Evolutionary conservation across 2,888 invertebrate genomes (phyloP), one percentile per base, ranked within the genome.

Genomic region (Spodoptera picta): DNA sequence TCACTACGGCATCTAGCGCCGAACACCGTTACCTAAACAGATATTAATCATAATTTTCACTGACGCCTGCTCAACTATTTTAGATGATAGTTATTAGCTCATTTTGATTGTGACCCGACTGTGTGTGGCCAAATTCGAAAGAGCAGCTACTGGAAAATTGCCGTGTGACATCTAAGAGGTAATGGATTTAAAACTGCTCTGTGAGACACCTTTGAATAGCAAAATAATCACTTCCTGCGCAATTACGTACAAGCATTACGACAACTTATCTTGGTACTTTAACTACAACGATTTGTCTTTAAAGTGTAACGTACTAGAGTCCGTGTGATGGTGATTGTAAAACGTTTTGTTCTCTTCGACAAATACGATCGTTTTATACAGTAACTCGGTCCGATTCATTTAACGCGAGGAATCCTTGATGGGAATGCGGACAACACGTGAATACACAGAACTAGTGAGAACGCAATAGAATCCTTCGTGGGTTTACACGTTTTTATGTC

Each of bases 21-120:
- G 50, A 69, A 75, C 83, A 90, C 94, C 93, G 94, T 94, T 94
- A 94, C 82, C 89, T 89, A 92, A 92, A 92, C 90, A 90, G 93
- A 93, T 94, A 94, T 94, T 94, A 94, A 94, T 94, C 94, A 94
- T 93, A 94, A 94, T 94, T 94, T 93, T 91, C 92, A 92, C 91
- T 93, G 92, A 91, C 90, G 87, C 86, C 88, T 84, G 84, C 85
- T 91, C 91, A 87, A 90, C 86, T 89, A 88, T 90, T 89, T 89
- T 85, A 87, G 90, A 94, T 94, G 89, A 93, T 93, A 91, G 92
- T 92, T 92, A 94, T 94, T 93, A 94, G 88, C 88, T 87, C 83
- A 90, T 92, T 91, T 89, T 84, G 87, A 86, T 82, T 84, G 87
- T 87, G 85, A 89, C 85, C 84, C 79, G 83, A 79, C 87, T 91